Conservation (phyloP, 2,797 vertebrate species). For the Cheirogaleus major region DNA sequence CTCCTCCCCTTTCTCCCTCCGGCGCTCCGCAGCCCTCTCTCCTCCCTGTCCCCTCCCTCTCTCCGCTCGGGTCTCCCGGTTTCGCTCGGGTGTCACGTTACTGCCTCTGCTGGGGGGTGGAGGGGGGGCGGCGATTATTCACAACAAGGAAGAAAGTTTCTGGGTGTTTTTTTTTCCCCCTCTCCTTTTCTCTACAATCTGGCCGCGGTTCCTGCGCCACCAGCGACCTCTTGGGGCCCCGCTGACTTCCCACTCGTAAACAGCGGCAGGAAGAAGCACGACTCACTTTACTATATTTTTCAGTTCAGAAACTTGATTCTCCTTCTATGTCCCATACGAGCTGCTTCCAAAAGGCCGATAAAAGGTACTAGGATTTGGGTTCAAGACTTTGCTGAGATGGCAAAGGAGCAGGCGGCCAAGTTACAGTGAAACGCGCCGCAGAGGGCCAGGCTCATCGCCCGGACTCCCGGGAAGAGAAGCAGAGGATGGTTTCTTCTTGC, state of each 20-base stretch:
- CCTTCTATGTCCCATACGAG: neutral
- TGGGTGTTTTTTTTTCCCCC: constrained; percentile 37
- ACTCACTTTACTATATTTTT: neutral
- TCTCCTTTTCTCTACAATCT: neutral
- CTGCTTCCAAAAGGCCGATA: neutral
- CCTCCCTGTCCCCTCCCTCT: constrained; percentile 15
- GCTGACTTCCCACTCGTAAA: constrained; percentile 30
- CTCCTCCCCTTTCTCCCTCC: constrained; percentile 58
- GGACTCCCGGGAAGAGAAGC: neutral
- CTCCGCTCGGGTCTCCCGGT: constrained; percentile 21
- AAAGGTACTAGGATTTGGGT: neutral
- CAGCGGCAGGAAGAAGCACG: constrained; percentile 19
- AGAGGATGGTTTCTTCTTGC: neutral
- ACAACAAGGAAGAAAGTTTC: constrained; percentile 80
- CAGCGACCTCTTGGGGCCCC: constrained; percentile 83
- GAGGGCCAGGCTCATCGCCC: neutral
- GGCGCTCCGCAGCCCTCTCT: constrained; percentile 43
- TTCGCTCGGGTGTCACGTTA: constrained; percentile 83
- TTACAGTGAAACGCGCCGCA: neutral
- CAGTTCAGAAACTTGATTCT: constrained; percentile 16
- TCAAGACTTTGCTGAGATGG: neutral
- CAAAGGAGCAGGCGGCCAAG: neutral
- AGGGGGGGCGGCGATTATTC: constrained; percentile 38
- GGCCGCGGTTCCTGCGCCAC: constrained; percentile 66
- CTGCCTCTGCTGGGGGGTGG: constrained; percentile 54